A percentile compares a stretch with the other conserved stretches of the same genome.
phyloP scores from a whole-genome alignment of 2,797 vertebrate genomes.

The Ispidina lecontei region DNA sequence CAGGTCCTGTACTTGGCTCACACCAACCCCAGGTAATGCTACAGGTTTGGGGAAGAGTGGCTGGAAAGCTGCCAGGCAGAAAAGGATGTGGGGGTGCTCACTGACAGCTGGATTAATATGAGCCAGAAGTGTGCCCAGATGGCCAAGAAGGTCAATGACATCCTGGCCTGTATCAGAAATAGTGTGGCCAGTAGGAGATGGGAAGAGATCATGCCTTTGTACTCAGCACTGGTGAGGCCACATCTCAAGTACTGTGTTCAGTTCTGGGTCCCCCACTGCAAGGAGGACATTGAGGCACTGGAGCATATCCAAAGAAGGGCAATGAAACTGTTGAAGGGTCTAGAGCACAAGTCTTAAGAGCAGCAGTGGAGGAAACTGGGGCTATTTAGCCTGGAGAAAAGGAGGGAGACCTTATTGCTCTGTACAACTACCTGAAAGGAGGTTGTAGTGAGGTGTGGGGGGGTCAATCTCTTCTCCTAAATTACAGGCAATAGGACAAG shows the following conservation, averaged over 20 bases:
- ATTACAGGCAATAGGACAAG: fast-evolving
- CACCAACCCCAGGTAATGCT: background rate
- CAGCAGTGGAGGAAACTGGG: background rate
- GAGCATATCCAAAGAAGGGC: background rate
- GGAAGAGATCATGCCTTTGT: background rate
- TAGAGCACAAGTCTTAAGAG: background rate
- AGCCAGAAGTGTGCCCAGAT: background rate
- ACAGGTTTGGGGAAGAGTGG: background rate
- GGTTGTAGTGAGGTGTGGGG: background rate
- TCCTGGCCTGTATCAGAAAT: background rate
- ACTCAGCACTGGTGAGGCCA: background rate
- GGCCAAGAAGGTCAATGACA: background rate
- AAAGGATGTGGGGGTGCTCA: background rate
- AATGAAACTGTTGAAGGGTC: background rate
- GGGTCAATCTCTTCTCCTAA: background rate
- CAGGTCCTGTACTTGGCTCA: background rate
- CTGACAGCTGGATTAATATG: background rate
- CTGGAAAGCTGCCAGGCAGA: background rate
- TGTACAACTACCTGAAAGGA: background rate
- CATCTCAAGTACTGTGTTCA: background rate
- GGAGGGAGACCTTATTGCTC: background rate
- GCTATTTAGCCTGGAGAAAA: background rate
- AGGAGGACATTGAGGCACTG: background rate
- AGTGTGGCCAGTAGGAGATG: background rate
- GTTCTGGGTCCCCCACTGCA: background rate